These are phyloP conservation scores for Sus cebifrons DNA, from an alignment of 2,797 vertebrate species.

Conservation along the genomic window DNA sequence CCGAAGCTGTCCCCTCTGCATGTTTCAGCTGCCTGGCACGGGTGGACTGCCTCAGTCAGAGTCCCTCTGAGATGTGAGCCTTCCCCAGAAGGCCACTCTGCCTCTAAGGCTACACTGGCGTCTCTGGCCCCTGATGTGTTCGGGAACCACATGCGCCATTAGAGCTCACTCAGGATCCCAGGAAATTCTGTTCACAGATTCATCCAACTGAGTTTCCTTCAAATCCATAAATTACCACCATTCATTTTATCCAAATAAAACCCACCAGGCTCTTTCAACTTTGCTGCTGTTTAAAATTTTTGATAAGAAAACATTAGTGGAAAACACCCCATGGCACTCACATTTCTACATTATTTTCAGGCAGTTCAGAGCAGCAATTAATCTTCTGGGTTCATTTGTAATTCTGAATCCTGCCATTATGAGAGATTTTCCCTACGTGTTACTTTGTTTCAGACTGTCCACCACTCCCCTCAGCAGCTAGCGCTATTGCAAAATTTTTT, in stretches of 20 bases:
- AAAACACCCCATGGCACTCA: not conserved
- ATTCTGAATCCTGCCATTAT: not conserved
- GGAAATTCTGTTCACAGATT: not conserved
- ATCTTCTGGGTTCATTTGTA: not conserved
- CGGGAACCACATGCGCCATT: accelerated
- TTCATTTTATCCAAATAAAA: slow-evolving; percentile 43
- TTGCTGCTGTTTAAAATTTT: not conserved
- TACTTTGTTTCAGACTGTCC: not conserved
- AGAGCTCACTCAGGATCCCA: accelerated
- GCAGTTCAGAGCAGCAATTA: not conserved
- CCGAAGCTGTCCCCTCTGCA: accelerated
- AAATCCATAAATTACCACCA: not conserved
- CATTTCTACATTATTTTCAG: not conserved
- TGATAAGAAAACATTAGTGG: not conserved
- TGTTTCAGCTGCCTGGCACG: not conserved
- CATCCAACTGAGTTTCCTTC: not conserved
- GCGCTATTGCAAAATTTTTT: not conserved
- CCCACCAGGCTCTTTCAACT: not conserved
- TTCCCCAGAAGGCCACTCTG: not conserved
- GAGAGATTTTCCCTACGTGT: not conserved
- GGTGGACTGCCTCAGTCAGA: not conserved
- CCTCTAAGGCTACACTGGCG: not conserved
- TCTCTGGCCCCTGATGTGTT: not conserved
- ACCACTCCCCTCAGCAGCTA: not conserved
- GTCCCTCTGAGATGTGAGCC: accelerated